Evolutionary conservation across 2,888 invertebrate species (phyloP).

Genomic region (Trachelus iudaicus): DNA sequence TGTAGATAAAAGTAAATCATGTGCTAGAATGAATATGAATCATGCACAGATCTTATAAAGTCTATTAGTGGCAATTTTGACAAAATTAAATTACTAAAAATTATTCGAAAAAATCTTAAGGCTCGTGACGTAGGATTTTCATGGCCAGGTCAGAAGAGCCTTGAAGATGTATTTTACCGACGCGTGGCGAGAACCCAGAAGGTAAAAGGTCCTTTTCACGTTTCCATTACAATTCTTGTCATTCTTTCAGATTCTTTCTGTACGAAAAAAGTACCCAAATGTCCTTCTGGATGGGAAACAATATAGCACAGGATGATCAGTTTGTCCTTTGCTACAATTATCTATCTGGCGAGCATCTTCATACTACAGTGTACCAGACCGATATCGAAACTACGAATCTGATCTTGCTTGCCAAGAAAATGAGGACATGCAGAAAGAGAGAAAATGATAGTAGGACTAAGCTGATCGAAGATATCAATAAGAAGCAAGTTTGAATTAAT

Average conservation of each 20-base stretch:
- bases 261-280: neutral
- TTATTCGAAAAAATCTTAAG: neutral
- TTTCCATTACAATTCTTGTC: neutral
- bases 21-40: neutral
- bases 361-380: neutral
- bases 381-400: neutral
- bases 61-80: neutral
- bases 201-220: neutral
- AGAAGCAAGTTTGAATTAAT: neutral
- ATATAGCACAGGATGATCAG: neutral
- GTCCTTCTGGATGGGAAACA: neutral
- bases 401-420: neutral
- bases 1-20: neutral
- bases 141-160: neutral
- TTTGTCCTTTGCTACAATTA: neutral
- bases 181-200: neutral
- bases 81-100: neutral
- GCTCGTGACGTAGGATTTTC: neutral
- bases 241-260: neutral
- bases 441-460: neutral
- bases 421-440: neutral
- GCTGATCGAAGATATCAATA: neutral
- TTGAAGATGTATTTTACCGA: neutral
- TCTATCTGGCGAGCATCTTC: neutral
- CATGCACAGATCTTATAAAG: neutral